Conservation (phyloP, 2,113 vertebrate genomes). For the Corynorhinus townsendii region DNA sequence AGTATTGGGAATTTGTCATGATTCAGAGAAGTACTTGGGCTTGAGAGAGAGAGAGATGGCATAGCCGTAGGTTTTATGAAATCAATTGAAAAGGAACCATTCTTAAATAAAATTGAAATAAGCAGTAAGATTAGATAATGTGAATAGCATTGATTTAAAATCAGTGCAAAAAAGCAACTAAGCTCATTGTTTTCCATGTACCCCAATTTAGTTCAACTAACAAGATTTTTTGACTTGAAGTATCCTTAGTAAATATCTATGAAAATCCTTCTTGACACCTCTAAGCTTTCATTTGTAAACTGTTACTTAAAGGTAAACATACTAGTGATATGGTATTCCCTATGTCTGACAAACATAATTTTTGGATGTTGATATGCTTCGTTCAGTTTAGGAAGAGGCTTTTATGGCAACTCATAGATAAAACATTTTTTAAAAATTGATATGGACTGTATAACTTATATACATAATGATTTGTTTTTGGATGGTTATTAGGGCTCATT, state of each 20-base stretch:
- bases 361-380: slow-evolving; percentile 33
- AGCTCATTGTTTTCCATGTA: slow-evolving; percentile 22
- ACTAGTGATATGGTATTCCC: background rate
- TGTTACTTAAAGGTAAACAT: slow-evolving; percentile 35
- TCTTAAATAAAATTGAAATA: slow-evolving; percentile 37
- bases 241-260: slow-evolving; percentile 35
- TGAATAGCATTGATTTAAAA: slow-evolving; percentile 41
- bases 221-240: slow-evolving; percentile 41
- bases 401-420: slow-evolving; percentile 32
- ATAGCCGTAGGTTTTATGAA: slow-evolving; percentile 25
- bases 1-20: background rate
- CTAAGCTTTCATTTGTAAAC: slow-evolving; percentile 38
- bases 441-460: slow-evolving; percentile 45
- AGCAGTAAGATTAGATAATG: background rate
- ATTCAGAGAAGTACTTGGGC: slow-evolving; percentile 11
- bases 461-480: background rate
- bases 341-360: slow-evolving; percentile 39
- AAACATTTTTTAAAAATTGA: background rate
- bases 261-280: slow-evolving; percentile 39
- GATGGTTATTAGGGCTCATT: slow-evolving; percentile 17
- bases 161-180: slow-evolving; percentile 34
- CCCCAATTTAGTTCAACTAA: slow-evolving; percentile 10
- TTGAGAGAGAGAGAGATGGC: background rate
- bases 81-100: slow-evolving; percentile 26
- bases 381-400: slow-evolving; percentile 7